A percentile compares a stretch with the other conserved stretches of the same genome.
phyloP scores from a whole-genome alignment of 1,140 invertebrate genomes.

The Leptonema lineaticorne region DNA sequence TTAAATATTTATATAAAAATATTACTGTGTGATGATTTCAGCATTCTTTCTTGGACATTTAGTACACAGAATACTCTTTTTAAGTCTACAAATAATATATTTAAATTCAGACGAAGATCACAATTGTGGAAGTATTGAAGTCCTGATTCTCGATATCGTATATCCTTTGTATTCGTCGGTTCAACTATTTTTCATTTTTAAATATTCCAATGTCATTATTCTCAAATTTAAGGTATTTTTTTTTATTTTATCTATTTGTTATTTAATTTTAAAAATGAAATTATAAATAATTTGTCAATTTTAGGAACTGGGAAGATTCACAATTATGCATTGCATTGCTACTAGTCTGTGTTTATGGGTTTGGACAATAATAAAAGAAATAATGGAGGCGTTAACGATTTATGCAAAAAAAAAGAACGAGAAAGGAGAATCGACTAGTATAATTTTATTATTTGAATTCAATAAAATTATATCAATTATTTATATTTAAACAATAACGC shows the following conservation, averaged over 20 bases:
- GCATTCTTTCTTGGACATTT: conserved; percentile 73
- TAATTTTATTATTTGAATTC: neutral
- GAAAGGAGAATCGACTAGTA: conserved; percentile 30
- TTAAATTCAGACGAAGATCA: conserved; percentile 54
- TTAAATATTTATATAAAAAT: too few species aligned
- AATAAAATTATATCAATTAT: neutral
- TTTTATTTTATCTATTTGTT: neutral
- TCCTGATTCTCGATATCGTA: conserved; percentile 60
- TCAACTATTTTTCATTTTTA: conserved; percentile 73
- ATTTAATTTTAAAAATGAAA: neutral
- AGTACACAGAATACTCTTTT: conserved; percentile 65
- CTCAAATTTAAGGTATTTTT: conserved; percentile 40
- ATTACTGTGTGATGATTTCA: too few species aligned
- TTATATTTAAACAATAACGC: neutral
- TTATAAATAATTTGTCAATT: conserved; percentile 34
- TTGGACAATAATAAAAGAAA: conserved; percentile 70
- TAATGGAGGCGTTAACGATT: conserved; percentile 58
- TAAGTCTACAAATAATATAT: conserved; percentile 65
- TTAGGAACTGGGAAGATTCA: conserved; percentile 63
- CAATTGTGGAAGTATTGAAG: conserved; percentile 47
- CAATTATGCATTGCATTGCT: conserved; percentile 73
- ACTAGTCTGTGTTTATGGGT: conserved; percentile 74
- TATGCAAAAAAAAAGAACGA: conserved; percentile 48
- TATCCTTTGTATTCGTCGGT: conserved; percentile 70
- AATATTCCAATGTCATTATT: conserved; percentile 72